Base-by-base conservation (phyloP, 1,140 invertebrate genomes). In the Hyposmocoma kahamanoa region DNA sequence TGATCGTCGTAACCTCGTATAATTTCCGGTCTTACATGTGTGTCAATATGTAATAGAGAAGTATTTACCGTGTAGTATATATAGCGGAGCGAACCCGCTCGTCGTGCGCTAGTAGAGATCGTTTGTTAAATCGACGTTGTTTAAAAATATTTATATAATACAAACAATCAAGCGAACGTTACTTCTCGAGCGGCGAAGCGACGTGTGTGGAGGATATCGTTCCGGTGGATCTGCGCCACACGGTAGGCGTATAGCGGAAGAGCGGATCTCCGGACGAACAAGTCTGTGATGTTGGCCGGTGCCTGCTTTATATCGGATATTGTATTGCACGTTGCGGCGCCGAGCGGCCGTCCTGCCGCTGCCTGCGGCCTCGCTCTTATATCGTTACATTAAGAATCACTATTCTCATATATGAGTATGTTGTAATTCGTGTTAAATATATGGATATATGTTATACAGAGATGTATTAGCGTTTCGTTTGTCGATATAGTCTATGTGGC, bases 41-140 rank as follows among this genome's bases (percentile, higher is more conserved):
- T 66, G 57, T 66, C 57, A 58, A 58, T 62, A 48, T 62, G 46
- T 55, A 56, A 53, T 57, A 56, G 50, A 59, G 26, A 43, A 54
- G 52, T 53, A 49, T 34, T 24, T 42, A 47, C 15, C 15, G 47
- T 15, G 36, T 24, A 17, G 13, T n/a, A n/a, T n/a, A n/a, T n/a
- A n/a, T n/a, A 24, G 22, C 18, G 15, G 45, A 11, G 11, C 1
- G 20, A n/a, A 10, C 11, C 9, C 18, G 18, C 13, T 20, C 17
- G 39, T 6, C 32, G 22, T 24, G 47, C 30, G 30, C 38, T n/a
- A n/a, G 43, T 42, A 42, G 20, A 28, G 17, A 30, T 30, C 28
- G 28, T 30, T 10, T 48, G 56, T 51, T 56, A 47, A 32, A 41
- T 17, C 38, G 45, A 59, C 30, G 15, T 42, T 53, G 53, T 50